Conservation (phyloP, 2,888 invertebrate genomes). For the Nasonia oneida region DNA sequence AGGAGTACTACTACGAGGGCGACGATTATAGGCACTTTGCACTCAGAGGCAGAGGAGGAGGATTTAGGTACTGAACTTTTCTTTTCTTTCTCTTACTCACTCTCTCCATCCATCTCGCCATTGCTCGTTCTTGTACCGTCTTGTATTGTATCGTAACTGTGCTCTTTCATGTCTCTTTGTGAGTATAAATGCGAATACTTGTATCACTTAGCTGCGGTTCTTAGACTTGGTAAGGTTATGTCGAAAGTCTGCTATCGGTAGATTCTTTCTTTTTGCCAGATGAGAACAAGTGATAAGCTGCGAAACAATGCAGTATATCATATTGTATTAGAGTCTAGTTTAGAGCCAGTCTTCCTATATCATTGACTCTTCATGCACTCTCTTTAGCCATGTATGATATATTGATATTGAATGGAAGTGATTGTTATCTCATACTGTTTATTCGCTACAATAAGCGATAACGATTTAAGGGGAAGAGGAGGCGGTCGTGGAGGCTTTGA, state of each 20-base stretch:
- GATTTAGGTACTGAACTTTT: slow-evolving; percentile 79
- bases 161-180: slow-evolving; percentile 13
- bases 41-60: slow-evolving; percentile 78
- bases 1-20: slow-evolving; percentile 77
- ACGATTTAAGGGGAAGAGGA: slow-evolving; percentile 74
- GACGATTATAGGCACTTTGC: slow-evolving; percentile 80
- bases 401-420: slow-evolving; percentile 61
- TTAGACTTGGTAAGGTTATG: not conserved
- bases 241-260: not conserved
- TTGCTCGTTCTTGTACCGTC: not conserved
- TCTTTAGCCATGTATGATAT: slow-evolving; percentile 62
- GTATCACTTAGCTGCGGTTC: not conserved
- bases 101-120: not conserved
- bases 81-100: not conserved
- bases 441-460: slow-evolving; percentile 60
- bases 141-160: not conserved
- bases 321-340: not conserved
- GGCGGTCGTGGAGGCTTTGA: slow-evolving; percentile 78
- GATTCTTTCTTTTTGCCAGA: not conserved
- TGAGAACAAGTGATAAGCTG: not conserved
- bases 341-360: not conserved
- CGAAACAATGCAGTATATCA: not conserved
- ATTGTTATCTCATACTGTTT: slow-evolving; percentile 62
- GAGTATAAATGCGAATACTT: not conserved
- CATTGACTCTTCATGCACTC: not conserved